Base-by-base conservation (phyloP, 1,140 invertebrate species). In the Drosophila aff. region DNA sequence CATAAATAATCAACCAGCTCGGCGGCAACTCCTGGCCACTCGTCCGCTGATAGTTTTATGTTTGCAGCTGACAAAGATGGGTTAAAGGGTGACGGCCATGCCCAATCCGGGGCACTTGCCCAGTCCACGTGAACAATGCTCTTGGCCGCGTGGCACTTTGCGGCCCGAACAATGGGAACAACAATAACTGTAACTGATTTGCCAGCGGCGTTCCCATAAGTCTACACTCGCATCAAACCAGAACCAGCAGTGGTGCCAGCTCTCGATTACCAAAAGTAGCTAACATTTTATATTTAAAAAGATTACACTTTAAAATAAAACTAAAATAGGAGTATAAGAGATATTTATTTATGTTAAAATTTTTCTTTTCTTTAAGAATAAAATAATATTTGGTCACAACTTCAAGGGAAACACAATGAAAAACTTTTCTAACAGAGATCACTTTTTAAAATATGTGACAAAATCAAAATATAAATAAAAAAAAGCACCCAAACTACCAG, bases 21-120 rank as follows among this genome's bases (percentile, higher is more conserved):
- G 52, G 57, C 21, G 18, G 40, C 46, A 58, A 53, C 61, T 69
- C 40, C 49, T 68, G 67, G 28, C 76, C 64, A 73, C 69, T 87
- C 59, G 50, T 33, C 49, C 66, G 83, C 63, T 89, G 84, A 87
- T 87, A 87, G 84, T 87, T 87, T 87, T 89, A 87, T 87, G 83
- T 87, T 82, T 80, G 47, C 46, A 40, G 33, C 72, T 76, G 76
- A 68, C 53, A 76, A 63, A 33, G 62, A 50, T 47, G 67, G 53
- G 44, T 55, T 38, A 38, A 49, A 16, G 43, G 36, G 49, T 33
- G 47, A 26, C 23, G 47, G 44, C 38, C 41, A 33, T 55, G 3
- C 26, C 49, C 40, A n/a, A 59, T 26, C 26, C 28, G 23, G 4
- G 41, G 58, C 82, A 87, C 83, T 87, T 82, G 81, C 50, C 76